Percentiles rank a stretch among this genome's conserved stretches.
Evolutionary conservation across 2,888 invertebrate genomes (phyloP).

Genomic region (Dryococelus australis): DNA sequence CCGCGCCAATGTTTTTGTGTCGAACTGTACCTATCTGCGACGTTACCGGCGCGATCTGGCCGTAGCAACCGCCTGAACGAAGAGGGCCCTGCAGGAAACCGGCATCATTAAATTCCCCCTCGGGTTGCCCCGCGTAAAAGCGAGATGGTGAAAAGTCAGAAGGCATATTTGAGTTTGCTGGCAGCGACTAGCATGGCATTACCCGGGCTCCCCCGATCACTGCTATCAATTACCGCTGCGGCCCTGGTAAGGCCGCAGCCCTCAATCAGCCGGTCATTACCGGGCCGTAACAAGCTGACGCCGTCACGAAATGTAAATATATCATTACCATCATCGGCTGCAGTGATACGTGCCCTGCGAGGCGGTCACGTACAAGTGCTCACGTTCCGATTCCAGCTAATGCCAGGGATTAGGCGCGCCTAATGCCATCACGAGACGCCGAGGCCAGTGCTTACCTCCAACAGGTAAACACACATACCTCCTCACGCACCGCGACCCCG

Average conservation of each 20-base stretch:
- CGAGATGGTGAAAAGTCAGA: background rate
- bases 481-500: background rate
- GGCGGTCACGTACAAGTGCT: slow-evolving; percentile 13
- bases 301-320: slow-evolving; percentile 26
- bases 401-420: slow-evolving; percentile 8
- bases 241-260: background rate
- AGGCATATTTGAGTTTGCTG: background rate
- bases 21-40: no score
- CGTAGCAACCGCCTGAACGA: no score
- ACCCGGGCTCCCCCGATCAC: background rate
- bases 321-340: slow-evolving; percentile 18
- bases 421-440: background rate
- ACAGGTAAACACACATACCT: slow-evolving; percentile 16
- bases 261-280: slow-evolving; percentile 23
- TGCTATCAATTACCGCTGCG: background rate
- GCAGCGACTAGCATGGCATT: background rate
- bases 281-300: slow-evolving; percentile 12
- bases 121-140: no score
- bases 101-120: no score
- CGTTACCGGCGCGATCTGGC: no score
- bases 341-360: background rate
- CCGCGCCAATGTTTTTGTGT: no score
- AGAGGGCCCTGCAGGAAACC: no score
- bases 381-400: slow-evolving; percentile 8
- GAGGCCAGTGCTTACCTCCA: background rate